Base-by-base conservation (phyloP, 2,113 vertebrate genomes). In the Mus spicilegus region DNA sequence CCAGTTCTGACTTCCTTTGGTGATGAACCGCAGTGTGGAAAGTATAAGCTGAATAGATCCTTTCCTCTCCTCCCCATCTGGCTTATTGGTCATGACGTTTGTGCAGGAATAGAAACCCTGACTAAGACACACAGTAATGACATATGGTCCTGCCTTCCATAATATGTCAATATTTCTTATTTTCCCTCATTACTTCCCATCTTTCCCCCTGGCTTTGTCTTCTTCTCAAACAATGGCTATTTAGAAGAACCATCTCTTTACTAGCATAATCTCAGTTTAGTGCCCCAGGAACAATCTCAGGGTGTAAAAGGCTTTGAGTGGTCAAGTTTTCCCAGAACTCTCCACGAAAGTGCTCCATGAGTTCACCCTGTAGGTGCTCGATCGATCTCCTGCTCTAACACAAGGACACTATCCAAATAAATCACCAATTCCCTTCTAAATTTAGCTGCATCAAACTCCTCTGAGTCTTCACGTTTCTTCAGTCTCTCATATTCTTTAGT, bases 351-450 rank as follows among this genome's bases (percentile, higher is more conserved):
- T 20, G 87, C 19, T 14, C 33, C 33, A 54, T 78, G 67, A 75
- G 30, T 36, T 28, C 86, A 12, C 3, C 63, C 56, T 28, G 7
- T 56, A 36, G 39, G 67, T 51, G 36, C 33, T 91, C 73, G 22
- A n/a, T 91, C 73, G 22, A n/a, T 75, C 72, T 92, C 73, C 89
- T 39, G 81, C 20, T 94, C 26, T 82, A 81, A 87, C 20, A 33
- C 49, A 88, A 91, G 49, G 42, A 89, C 5, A 3, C 67, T 91
- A 73, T 89, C 73, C 72, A 97, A 94, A 96, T 19, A 56, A 30
- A 82, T 87, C 65, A 89, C 82, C 58, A 78, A 86, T 91, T 84
- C 80, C 22, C 42, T 86, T 77, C 58, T 88, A 96, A 89, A 92
- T 78, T 88, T 86, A 90, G 51, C 76, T 42, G 87, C 75, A 70